Conservation (phyloP, 1,140 invertebrate species). For the Oppia nitens region DNA sequence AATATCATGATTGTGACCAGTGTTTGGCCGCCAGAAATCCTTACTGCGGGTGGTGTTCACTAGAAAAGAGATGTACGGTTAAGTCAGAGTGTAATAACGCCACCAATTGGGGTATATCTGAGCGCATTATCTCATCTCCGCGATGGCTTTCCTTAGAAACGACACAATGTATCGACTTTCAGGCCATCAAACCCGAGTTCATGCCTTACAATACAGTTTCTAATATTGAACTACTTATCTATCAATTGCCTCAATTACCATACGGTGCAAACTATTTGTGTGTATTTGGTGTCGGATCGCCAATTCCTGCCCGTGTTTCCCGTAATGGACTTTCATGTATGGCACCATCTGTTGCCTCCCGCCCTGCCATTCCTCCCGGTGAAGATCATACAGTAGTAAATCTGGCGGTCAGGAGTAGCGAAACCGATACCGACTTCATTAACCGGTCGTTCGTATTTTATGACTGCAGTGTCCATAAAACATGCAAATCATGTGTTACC, state of each 20-base stretch:
- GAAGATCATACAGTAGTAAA: slow-evolving; percentile 77
- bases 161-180: slow-evolving; percentile 89
- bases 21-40: slow-evolving; percentile 85
- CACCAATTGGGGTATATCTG: slow-evolving; percentile 29
- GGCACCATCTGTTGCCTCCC: slow-evolving; percentile 54
- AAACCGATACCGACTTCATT: slow-evolving; percentile 90
- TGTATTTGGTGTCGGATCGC: slow-evolving; percentile 61
- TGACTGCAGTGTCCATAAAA: slow-evolving; percentile 72
- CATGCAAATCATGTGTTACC: slow-evolving; percentile 65
- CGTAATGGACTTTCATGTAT: slow-evolving; percentile 58
- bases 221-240: slow-evolving; percentile 61
- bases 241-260: slow-evolving; percentile 70
- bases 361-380: slow-evolving; percentile 57
- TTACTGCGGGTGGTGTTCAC: slow-evolving; percentile 93
- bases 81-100: slow-evolving; percentile 74
- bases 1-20: slow-evolving; percentile 32
- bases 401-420: slow-evolving; percentile 74
- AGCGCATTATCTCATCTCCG: slow-evolving; percentile 37
- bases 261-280: slow-evolving; percentile 80
- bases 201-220: slow-evolving; percentile 69
- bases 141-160: slow-evolving; percentile 79
- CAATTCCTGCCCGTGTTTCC: slow-evolving; percentile 66
- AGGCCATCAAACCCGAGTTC: slow-evolving; percentile 70
- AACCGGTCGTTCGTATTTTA: slow-evolving; percentile 73
- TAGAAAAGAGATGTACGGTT: slow-evolving; percentile 81